Evolutionary conservation across 2,888 invertebrate genomes (phyloP), one percentile per base, ranked within the genome.

Genomic region (Dicycla oo): DNA sequence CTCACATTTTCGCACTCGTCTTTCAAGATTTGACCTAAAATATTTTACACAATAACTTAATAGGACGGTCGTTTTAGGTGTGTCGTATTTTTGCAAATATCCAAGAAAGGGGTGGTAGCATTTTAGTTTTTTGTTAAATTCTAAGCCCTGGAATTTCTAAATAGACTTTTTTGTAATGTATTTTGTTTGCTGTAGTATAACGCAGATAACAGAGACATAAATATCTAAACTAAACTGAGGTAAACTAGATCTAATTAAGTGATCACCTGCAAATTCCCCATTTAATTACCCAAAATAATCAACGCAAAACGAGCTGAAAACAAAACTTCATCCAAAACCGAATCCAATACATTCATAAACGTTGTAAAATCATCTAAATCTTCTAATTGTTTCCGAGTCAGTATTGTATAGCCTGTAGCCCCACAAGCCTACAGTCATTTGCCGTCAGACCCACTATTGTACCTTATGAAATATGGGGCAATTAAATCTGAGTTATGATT

Each of bases 351-450:
- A 78, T 56, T 72, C 65, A 78, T 85, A 82, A 86, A 82, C 60
- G 45, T 76, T 84, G 83, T 81, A 84, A 91, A 90, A 85, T 90
- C 88, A 88, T 88, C 88, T 92, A 91, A 93, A 93, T 91, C 89
- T 88, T 86, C 88, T 88, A 87, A 92, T 93, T 93, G 92, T 92
- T 89, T 89, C 87, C 88, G 85, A 85, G 86, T 81, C 82, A 75
- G 85, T 83, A 88, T 92, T 91, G 91, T 85, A 61, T 76, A 78
- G 75, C 60, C 51, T 40, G 18, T 30, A 49, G 38, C 47, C 23
- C 47, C 53, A 49, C 72, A 66, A 66, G 84, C 82, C 86, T 84
- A 86, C 71, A 81, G 83, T 80, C 86, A 80, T 86, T 84, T 67
- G 62, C 69, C 69, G 86, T 79, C 86, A 75, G 63, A 34, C 64